phyloP scores from a whole-genome alignment of 2,797 vertebrate species.

The Phaenicophaeus curvirostris region DNA sequence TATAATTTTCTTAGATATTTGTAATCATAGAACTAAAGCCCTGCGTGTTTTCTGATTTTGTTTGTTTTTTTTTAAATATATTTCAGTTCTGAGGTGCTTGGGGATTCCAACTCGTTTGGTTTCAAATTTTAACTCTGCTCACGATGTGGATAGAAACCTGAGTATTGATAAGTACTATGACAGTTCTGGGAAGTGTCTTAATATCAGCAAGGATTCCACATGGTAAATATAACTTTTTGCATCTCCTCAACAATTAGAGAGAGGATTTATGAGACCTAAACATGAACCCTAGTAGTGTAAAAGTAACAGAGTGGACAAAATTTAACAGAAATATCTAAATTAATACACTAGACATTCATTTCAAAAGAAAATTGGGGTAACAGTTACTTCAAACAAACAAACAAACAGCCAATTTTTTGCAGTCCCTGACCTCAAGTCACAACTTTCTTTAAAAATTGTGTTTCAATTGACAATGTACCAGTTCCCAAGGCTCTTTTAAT shows the following conservation, averaged over 20 bases:
- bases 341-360: background rate
- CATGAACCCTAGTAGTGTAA: background rate
- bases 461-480: background rate
- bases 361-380: background rate
- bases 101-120: slow-evolving; percentile 88
- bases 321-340: background rate
- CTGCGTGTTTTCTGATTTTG: background rate
- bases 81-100: slow-evolving; percentile 86
- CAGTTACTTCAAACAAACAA: background rate
- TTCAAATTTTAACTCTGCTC: slow-evolving; percentile 88
- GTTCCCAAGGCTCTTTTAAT: background rate
- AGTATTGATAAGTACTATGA: slow-evolving; percentile 81
- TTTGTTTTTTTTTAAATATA: background rate
- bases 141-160: slow-evolving; percentile 84
- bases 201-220: slow-evolving; percentile 78
- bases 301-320: background rate
- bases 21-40: background rate
- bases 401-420: background rate
- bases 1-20: background rate
- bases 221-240: slow-evolving; percentile 81
- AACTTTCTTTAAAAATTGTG: background rate
- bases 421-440: background rate
- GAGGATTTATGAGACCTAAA: background rate
- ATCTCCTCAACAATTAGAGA: background rate
- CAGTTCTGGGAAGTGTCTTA: slow-evolving; percentile 68